Percentiles rank a stretch among this genome's conserved stretches.
Conservation (phyloP, 92 coral and sea anemone genomes). For the Plumapathes pennacea region DNA sequence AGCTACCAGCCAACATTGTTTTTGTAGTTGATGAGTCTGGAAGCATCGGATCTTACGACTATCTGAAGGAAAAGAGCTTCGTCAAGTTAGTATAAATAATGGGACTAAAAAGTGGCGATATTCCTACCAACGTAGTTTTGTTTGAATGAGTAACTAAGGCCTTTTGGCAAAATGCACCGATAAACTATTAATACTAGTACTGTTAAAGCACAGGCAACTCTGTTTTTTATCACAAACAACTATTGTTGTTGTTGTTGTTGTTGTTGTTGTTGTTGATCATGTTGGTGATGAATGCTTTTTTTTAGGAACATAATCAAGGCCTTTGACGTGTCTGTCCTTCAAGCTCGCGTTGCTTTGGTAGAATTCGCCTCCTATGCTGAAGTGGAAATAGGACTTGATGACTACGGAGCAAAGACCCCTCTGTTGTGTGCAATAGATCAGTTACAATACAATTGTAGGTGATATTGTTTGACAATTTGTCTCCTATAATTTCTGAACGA, state of each 20-base stretch:
- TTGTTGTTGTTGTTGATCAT: too few relatives aligned
- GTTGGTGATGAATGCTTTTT: too few relatives aligned
- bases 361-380: constrained; percentile 34
- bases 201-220: too few relatives aligned
- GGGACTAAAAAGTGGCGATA: too few relatives aligned
- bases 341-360: constrained; percentile 68
- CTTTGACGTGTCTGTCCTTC: constrained; percentile 63
- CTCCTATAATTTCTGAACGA: too few relatives aligned
- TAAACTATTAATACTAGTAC: too few relatives aligned
- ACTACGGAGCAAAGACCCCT: constrained; percentile 70
- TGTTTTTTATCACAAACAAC: too few relatives aligned
- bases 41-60: constrained; percentile 19
- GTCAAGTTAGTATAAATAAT: constrained; percentile 56
- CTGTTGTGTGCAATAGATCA: constrained; percentile 53
- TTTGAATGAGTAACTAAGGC: too few relatives aligned
- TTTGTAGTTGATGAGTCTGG: constrained; percentile 81
- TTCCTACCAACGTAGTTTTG: too few relatives aligned
- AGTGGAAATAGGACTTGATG: constrained; percentile 37
- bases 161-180: too few relatives aligned
- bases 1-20: constrained; percentile 70
- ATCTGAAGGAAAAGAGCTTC: constrained; percentile 48
- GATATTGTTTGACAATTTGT: neutral
- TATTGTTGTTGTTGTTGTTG: too few relatives aligned
- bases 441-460: constrained; percentile 35
- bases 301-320: constrained; percentile 59